Evolutionary conservation across 2,113 vertebrate species (phyloP), one percentile per base, ranked within the genome.

Genomic region (Scatophagus argus): DNA sequence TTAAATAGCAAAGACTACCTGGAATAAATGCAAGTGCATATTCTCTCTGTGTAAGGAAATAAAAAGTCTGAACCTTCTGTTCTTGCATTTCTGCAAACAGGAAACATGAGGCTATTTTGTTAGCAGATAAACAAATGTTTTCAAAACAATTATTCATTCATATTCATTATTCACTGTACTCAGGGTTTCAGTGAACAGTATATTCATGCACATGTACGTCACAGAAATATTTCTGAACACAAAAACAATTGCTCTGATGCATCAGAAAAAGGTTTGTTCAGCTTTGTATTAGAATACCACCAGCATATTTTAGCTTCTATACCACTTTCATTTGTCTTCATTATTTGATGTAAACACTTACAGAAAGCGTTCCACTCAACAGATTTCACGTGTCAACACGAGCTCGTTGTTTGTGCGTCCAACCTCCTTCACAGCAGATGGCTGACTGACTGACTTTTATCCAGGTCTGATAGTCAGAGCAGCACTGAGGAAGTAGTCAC

Each of bases 281-380:
- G 6, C 58, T 61, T 60, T 21, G 9, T 13, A 47, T 14, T 2
- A 13, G 21, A 19, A n/a, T 5, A 3, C 34, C 23, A n/a, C 8
- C 17, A 29, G 17, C 5, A 2, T 17, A 32, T 32, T 32, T 19
- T 11, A 31, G n/a, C 63, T 11, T 13, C 0, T 23, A 19, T 62
- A 70, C 21, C 6, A n/a, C 5, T 1, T 2, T 51, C 0, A n/a
- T 13, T 56, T 44, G 8, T 14, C 17, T n/a, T 3, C 10, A 34
- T 5, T 27, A 10, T 63, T 9, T 8, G 1, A 66, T 19, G 0
- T 16, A 1, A 64, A 61, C 25, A 71, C 84, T 63, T 59, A 87
- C 84, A 14, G 4, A 8, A 36, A 64, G 25, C 6, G 29, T 58
- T 11, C 6, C 19, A 9, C 56, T 29, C 21, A 23, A 2, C 61